These are phyloP conservation scores for Dendronephthya gigantea DNA, from an alignment of 64 coral and sea anemone genomes.

Conservation along the genomic window DNA sequence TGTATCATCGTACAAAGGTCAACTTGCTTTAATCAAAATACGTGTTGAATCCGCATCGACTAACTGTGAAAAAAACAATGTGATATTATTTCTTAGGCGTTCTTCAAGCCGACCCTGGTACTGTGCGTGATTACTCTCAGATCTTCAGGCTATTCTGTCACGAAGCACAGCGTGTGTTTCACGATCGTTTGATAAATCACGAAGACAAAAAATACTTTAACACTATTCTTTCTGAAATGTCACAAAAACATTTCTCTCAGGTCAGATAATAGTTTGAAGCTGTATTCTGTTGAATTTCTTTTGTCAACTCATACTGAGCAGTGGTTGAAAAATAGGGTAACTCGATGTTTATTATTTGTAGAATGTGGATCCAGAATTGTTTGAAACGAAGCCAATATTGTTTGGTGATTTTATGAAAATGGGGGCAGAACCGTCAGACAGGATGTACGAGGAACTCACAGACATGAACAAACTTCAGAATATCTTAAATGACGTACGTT, in stretches of 20 bases:
- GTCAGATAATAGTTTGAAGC: constrained; percentile 22
- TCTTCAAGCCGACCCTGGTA: constrained; percentile 78
- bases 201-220: constrained; percentile 95
- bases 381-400: constrained; percentile 78
- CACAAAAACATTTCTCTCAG: constrained; percentile 96
- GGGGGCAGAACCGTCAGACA: constrained; percentile 73
- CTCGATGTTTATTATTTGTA: constrained; percentile 16
- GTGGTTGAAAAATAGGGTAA: not conserved
- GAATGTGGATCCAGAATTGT: constrained; percentile 67
- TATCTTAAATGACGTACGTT: constrained; percentile 80
- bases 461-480: constrained; percentile 75
- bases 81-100: no score
- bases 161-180: constrained; percentile 85
- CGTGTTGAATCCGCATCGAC: no score
- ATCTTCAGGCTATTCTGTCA: constrained; percentile 94
- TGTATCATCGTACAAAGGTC: not conserved
- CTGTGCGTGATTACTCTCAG: constrained; percentile 68
- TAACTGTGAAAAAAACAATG: not conserved
- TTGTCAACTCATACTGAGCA: not conserved
- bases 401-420: constrained; percentile 99
- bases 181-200: constrained; percentile 92
- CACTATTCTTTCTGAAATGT: constrained; percentile 83
- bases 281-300: no score
- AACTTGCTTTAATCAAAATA: not conserved
- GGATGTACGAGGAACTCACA: constrained; percentile 71